These are phyloP conservation scores for Telmatochromis sp. DNA, from an alignment of 2,113 vertebrate genomes.

Conservation along the genomic window DNA sequence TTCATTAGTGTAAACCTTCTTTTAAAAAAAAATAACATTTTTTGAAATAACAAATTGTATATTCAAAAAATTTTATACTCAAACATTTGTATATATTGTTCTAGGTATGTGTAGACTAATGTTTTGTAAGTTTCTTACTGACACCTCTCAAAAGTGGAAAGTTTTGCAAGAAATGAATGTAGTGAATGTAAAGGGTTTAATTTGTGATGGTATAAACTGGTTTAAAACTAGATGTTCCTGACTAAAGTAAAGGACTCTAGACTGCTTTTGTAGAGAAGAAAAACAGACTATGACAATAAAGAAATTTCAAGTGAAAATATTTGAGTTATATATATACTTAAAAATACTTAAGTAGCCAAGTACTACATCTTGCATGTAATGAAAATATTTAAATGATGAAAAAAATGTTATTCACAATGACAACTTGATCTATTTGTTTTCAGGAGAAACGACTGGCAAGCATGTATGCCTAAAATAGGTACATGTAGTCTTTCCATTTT, in stretches of 20 bases:
- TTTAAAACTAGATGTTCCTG: background rate
- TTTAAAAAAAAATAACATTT: fast-evolving
- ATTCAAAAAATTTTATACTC: background rate
- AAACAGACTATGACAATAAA: background rate
- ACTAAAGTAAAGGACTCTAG: background rate
- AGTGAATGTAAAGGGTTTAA: background rate
- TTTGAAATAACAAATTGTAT: background rate
- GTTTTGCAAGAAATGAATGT: background rate
- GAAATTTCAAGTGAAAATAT: background rate
- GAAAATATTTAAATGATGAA: background rate
- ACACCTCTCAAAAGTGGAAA: background rate
- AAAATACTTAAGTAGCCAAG: background rate
- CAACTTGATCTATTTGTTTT: background rate
- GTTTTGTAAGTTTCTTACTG: background rate
- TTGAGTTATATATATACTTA: background rate
- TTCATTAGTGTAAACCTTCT: background rate
- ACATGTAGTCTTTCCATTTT: background rate
- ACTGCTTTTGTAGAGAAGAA: background rate
- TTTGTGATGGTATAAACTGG: background rate
- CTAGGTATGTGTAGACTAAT: background rate
- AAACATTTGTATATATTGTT: background rate
- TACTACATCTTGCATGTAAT: background rate
- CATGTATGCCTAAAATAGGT: background rate
- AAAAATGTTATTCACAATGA: background rate
- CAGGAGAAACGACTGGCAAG: background rate